phyloP scores from a whole-genome alignment of 2,888 invertebrate genomes.

The Coenonympha glycerion region DNA sequence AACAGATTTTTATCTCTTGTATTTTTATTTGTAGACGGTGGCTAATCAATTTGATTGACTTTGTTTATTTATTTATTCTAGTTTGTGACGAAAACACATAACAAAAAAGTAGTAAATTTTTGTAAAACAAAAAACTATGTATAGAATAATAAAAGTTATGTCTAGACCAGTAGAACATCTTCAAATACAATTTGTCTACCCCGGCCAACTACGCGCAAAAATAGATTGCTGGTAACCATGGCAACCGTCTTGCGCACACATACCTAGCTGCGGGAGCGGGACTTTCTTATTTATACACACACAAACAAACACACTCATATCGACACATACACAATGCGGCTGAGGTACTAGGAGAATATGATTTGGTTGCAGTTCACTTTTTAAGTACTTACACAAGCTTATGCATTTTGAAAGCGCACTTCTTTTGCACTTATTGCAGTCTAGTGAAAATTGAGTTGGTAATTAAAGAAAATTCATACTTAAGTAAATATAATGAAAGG shows the following conservation, averaged over 20 bases:
- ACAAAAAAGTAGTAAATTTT: too few relatives aligned
- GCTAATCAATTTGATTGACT: neutral
- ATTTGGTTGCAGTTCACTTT: conserved; percentile 15
- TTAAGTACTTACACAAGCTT: neutral
- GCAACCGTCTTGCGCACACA: conserved; percentile 18
- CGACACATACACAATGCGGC: conserved; percentile 15
- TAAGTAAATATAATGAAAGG: too few relatives aligned
- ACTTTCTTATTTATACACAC: neutral
- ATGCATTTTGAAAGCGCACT: neutral
- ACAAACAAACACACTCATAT: neutral
- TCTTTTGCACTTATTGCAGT: neutral
- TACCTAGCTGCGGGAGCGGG: neutral
- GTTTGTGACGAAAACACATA: too few relatives aligned
- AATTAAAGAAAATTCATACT: neutral
- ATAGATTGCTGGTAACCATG: conserved; percentile 21
- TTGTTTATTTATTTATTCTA: too few relatives aligned
- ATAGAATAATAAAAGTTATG: too few relatives aligned
- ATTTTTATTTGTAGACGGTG: neutral
- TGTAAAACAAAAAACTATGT: too few relatives aligned
- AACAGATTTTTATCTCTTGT: too few relatives aligned
- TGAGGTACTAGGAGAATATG: conserved; percentile 25
- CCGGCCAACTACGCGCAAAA: neutral
- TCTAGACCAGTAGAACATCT: neutral
- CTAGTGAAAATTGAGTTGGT: neutral
- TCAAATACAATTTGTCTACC: conserved; percentile 4